Evolutionary conservation across 2,113 vertebrate genomes (phyloP).

Genomic region (Equus przewalskii): DNA sequence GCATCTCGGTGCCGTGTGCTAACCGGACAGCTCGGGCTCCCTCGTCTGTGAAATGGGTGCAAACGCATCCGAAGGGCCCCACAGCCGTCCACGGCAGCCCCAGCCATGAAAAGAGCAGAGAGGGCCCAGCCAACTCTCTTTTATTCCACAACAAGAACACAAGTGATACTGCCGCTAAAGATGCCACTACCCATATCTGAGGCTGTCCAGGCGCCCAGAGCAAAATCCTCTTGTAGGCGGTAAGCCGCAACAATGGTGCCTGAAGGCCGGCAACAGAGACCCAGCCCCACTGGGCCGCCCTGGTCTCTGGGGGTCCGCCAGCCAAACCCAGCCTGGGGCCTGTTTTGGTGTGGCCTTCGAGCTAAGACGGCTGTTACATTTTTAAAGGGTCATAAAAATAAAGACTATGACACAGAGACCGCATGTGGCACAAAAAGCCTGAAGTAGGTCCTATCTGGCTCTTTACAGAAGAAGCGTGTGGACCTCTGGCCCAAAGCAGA

Average conservation of each 20-base stretch:
- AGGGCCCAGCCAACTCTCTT: rapidly evolving
- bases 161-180: rapidly evolving
- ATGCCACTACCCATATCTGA: rapidly evolving
- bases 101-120: rapidly evolving
- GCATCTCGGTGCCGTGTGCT: rapidly evolving
- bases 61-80: rapidly evolving
- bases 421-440: rapidly evolving
- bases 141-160: neutral
- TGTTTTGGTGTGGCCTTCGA: rapidly evolving
- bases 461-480: rapidly evolving
- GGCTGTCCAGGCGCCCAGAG: rapidly evolving
- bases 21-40: rapidly evolving
- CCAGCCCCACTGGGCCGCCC: too few relatives aligned
- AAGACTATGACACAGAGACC: rapidly evolving
- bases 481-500: rapidly evolving
- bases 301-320: rapidly evolving
- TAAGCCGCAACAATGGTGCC: rapidly evolving
- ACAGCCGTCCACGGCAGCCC: rapidly evolving
- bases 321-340: neutral
- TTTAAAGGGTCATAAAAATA: neutral
- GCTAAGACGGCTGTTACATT: too few relatives aligned
- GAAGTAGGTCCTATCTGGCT: rapidly evolving
- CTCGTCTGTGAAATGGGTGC: rapidly evolving
- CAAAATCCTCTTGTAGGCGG: rapidly evolving
- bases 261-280: rapidly evolving